A percentile compares a stretch with the other conserved stretches of the same genome.
These are phyloP conservation scores for Apis mellifera DNA, from an alignment of 1,140 invertebrate species.

Conservation along the genomic window DNA sequence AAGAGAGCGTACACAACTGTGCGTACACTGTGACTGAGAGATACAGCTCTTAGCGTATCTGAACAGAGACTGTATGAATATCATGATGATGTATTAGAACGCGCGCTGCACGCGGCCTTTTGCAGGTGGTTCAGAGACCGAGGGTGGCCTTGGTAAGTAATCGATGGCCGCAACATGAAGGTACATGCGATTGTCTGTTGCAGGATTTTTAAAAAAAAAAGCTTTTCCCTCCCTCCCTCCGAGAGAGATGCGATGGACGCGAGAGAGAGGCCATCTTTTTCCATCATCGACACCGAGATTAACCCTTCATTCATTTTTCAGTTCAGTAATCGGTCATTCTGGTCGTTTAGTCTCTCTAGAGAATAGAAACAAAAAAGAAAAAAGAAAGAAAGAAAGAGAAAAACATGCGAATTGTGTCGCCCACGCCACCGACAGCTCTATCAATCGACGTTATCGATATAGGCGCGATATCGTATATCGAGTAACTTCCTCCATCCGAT, in stretches of 20 bases:
- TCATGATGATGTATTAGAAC: constrained; percentile 82
- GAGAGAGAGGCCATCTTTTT: background rate
- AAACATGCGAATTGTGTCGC: background rate
- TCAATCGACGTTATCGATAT: constrained; percentile 4
- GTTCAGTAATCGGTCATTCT: constrained; percentile 76
- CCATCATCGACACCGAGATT: constrained; percentile 44
- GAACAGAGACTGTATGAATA: constrained; percentile 80
- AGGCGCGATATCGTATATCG: background rate
- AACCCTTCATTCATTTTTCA: constrained; percentile 72
- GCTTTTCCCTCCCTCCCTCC: background rate
- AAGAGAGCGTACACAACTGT: constrained; percentile 71
- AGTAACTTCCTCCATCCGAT: background rate
- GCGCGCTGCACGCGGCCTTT: constrained; percentile 79
- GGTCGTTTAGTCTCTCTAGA: constrained; percentile 59
- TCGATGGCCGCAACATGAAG: constrained; percentile 78
- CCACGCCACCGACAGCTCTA: constrained; percentile 19
- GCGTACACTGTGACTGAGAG: constrained; percentile 77
- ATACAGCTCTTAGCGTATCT: constrained; percentile 75
- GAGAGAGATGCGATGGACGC: background rate
- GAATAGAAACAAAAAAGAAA: too few species aligned
- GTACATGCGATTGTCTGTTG: constrained; percentile 77
- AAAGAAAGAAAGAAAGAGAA: background rate
- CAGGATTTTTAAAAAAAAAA: constrained; percentile 66
- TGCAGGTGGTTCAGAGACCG: constrained; percentile 77
- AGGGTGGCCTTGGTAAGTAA: constrained; percentile 79